Conservation (phyloP, 2,113 vertebrate species). For the Pedetes capensis region DNA sequence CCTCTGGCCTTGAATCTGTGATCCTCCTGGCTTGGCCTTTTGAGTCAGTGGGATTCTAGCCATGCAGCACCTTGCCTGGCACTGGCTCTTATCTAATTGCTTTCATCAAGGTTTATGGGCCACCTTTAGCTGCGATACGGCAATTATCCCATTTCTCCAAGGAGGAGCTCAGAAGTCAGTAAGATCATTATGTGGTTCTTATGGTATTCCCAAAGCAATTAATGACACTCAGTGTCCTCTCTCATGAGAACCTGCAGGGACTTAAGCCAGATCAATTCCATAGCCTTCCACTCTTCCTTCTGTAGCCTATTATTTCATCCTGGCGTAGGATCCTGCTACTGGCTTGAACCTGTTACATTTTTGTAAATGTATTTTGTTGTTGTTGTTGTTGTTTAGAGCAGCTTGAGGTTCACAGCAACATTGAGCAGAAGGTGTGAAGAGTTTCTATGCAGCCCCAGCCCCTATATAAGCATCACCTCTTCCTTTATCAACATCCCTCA, state of each 20-base stretch:
- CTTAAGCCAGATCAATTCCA: neutral
- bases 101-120: neutral
- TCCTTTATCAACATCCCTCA: neutral
- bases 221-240: neutral
- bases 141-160: neutral
- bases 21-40: too few species aligned
- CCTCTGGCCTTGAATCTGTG: too few species aligned
- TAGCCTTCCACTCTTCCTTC: neutral
- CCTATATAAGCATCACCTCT: too few species aligned
- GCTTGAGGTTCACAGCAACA: neutral
- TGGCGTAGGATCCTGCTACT: neutral
- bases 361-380: too few species aligned
- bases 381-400: too few species aligned
- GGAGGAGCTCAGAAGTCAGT: neutral
- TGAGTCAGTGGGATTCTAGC: too few species aligned
- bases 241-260: neutral
- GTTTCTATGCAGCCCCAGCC: neutral
- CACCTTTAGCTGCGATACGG: neutral
- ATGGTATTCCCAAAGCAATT: constrained; percentile 20
- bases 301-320: neutral
- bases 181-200: neutral
- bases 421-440: neutral
- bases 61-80: too few species aligned
- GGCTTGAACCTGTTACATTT: neutral
- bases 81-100: constrained; percentile 5